phyloP scores from a whole-genome alignment of 1,140 invertebrate genomes.

The Chlorops oryzae region DNA sequence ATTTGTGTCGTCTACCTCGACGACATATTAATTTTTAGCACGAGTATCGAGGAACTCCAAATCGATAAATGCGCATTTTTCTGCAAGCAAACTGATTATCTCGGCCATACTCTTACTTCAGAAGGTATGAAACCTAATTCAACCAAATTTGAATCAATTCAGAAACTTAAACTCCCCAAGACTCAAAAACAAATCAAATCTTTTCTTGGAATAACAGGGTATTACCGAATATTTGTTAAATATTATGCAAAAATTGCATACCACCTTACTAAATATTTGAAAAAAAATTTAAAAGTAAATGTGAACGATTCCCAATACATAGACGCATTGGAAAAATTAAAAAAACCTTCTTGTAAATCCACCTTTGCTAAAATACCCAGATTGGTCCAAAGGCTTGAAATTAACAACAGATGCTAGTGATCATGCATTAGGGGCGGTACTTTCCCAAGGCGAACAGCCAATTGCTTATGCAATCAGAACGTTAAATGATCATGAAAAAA shows the following conservation, averaged over 20 bases:
- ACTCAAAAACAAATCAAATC: slow-evolving; percentile 28
- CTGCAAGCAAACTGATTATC: slow-evolving; percentile 23
- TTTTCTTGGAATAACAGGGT: slow-evolving; percentile 25
- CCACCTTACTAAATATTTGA: slow-evolving; percentile 10
- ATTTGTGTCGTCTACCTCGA: slow-evolving; percentile 22
- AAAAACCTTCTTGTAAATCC: slow-evolving; percentile 7
- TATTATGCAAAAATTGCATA: slow-evolving; percentile 10
- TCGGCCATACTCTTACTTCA: slow-evolving; percentile 1
- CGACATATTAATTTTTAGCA: slow-evolving; percentile 23
- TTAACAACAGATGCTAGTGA: slow-evolving; percentile 25
- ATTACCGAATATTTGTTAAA: slow-evolving; percentile 17
- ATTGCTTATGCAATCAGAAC: slow-evolving; percentile 17
- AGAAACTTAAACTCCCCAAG: slow-evolving; percentile 19
- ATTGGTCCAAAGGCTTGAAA: slow-evolving; percentile 19
- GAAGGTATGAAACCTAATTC: slow-evolving; percentile 34
- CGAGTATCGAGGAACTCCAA: slow-evolving; percentile 34
- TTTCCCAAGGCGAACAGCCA: slow-evolving; percentile 17
- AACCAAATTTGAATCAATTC: slow-evolving; percentile 19
- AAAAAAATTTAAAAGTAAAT: slow-evolving; percentile 5
- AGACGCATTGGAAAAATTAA: no score
- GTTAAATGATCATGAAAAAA: slow-evolving; percentile 20
- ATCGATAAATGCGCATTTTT: slow-evolving; percentile 36
- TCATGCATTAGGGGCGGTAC: slow-evolving; percentile 18
- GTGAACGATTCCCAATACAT: slow-evolving; percentile 26
- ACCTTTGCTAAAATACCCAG: slow-evolving; percentile 18